phyloP scores from a whole-genome alignment of 1,140 invertebrate genomes.

The Formica exsecta region DNA sequence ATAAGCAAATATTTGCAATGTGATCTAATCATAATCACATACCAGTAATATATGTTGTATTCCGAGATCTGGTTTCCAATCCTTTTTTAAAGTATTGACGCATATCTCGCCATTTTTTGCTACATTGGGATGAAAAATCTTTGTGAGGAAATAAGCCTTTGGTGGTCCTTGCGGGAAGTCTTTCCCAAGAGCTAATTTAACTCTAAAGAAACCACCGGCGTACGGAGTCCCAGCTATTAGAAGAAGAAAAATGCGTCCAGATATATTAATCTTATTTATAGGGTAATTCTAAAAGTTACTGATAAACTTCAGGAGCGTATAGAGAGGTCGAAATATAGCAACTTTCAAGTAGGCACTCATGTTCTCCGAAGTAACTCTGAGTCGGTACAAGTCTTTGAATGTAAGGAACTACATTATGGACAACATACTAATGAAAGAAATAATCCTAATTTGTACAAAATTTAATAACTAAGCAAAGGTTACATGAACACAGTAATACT shows the following conservation, averaged over 20 bases:
- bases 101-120: conserved; percentile 98
- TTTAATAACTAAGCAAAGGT: too few species aligned
- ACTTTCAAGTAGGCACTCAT: too few species aligned
- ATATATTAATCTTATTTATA: neutral
- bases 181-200: conserved; percentile 96
- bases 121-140: conserved; percentile 99
- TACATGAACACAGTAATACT: too few species aligned
- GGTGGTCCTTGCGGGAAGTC: conserved; percentile 97
- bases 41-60: conserved; percentile 98
- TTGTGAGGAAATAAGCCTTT: conserved; percentile 98
- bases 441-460: too few species aligned
- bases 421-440: too few species aligned
- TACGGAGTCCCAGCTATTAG: conserved; percentile 94
- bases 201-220: conserved; percentile 93
- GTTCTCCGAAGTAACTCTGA: too few species aligned
- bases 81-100: conserved; percentile 98
- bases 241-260: conserved; percentile 38
- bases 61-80: conserved; percentile 98
- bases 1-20: conserved; percentile 28
- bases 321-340: too few species aligned
- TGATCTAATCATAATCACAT: conserved; percentile 77
- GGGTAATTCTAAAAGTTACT: too few species aligned
- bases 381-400: too few species aligned
- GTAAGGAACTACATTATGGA: too few species aligned
- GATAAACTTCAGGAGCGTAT: too few species aligned